phyloP scores from a whole-genome alignment of 2,888 invertebrate species.

The Habrosyne pyritoides region DNA sequence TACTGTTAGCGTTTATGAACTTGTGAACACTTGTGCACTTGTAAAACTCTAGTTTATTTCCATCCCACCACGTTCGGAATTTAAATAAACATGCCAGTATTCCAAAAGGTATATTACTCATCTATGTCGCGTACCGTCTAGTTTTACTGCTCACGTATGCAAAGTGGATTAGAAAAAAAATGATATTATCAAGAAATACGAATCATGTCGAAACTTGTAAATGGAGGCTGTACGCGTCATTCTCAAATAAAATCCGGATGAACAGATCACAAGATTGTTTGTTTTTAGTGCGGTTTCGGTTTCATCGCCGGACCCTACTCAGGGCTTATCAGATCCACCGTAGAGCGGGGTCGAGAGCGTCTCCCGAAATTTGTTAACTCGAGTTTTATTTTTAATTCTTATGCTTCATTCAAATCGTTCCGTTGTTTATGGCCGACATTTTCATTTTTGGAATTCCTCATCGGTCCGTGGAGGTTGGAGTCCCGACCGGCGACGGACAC shows the following conservation, averaged over 20 bases:
- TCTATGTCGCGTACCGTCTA: conserved; percentile 48
- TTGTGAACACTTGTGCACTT: conserved; percentile 14
- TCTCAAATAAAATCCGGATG: conserved; percentile 67
- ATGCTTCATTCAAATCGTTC: conserved; percentile 79
- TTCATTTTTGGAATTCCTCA: conserved; percentile 79
- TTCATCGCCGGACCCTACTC: conserved; percentile 77
- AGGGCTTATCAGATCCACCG: conserved; percentile 73
- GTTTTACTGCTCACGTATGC: conserved; percentile 63
- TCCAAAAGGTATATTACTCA: conserved; percentile 63
- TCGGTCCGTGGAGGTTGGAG: conserved; percentile 38
- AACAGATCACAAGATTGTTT: conserved; percentile 69
- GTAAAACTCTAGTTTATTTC: conserved; percentile 44
- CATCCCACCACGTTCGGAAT: conserved; percentile 54
- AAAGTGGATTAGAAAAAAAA: conserved; percentile 65
- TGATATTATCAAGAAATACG: conserved; percentile 48
- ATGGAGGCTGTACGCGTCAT: conserved; percentile 62
- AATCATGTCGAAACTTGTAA: conserved; percentile 76
- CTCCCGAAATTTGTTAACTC: conserved; percentile 75
- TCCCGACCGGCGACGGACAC: conserved; percentile 59
- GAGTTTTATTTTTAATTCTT: conserved; percentile 70
- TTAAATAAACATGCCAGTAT: conserved; percentile 51
- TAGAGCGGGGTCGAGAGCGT: conserved; percentile 52
- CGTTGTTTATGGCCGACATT: conserved; percentile 82
- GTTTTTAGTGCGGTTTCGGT: conserved; percentile 73
- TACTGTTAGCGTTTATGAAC: conserved; percentile 17